A percentile compares a stretch with the other conserved stretches of the same genome.
Evolutionary conservation across 2,113 vertebrate genomes (phyloP).

Genomic region (Lophochroa leadbeateri): DNA sequence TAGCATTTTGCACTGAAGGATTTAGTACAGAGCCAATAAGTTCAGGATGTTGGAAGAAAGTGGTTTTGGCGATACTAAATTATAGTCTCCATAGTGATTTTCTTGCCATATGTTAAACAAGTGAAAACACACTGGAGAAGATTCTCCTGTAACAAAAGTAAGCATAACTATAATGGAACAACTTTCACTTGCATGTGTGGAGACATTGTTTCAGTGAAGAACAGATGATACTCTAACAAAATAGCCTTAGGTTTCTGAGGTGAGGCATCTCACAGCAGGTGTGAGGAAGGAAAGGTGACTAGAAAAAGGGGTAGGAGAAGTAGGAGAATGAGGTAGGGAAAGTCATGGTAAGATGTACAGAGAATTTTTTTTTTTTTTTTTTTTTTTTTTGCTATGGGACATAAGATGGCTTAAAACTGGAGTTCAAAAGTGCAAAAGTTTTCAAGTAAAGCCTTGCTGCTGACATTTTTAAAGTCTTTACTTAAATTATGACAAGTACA

Average conservation of each 20-base stretch:
- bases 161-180: not conserved
- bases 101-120: slow-evolving; percentile 37
- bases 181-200: not conserved
- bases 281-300: not conserved
- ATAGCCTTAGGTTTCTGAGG: not conserved
- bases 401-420: not conserved
- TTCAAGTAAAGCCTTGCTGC: not conserved
- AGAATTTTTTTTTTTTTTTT: too few relatives aligned
- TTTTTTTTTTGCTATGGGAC: not conserved
- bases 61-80: not conserved
- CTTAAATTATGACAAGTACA: not conserved
- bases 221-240: not conserved
- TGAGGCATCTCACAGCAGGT: not conserved
- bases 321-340: not conserved
- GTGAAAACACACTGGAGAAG: not conserved
- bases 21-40: not conserved
- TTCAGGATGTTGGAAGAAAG: slow-evolving; percentile 16
- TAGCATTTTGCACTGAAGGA: not conserved
- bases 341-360: not conserved
- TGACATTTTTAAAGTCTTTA: not conserved
- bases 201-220: not conserved
- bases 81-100: slow-evolving; percentile 19
- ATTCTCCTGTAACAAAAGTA: not conserved
- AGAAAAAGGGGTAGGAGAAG: not conserved
- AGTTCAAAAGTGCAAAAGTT: not conserved